Base-by-base conservation (phyloP, 2,113 vertebrate species). In the Rhombomys opimus region DNA sequence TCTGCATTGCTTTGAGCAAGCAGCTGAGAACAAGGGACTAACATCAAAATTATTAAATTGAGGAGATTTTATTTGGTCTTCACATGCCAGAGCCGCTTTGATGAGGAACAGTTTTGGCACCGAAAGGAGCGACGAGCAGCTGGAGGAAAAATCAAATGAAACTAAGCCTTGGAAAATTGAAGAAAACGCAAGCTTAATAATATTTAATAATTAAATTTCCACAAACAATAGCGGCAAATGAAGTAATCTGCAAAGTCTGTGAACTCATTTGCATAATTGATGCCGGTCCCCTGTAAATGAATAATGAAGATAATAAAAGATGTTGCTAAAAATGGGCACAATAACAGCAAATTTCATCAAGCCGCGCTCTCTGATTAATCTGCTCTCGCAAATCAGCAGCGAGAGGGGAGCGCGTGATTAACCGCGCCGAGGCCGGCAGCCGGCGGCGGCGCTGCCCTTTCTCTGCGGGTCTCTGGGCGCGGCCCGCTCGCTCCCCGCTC, bases 281-380 rank as follows among this genome's bases (percentile, higher is more conserved):
- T 99, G 99, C 99, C 98, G 98, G 99, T 99, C 99, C 98, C 99
- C 99, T 98, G 99, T 99, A 99, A 99, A 99, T 99, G 99, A 99
- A 99, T 99, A 99, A 99, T 99, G 99, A 99, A 99, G 99, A 99
- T 99, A 99, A 99, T 99, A 99, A 99, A 99, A 99, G 99, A 99
- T 99, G 99, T 99, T 99, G 99, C 99, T 99, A 99, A 99, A 99
- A 99, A 99, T 99, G 99, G 99, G 99, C 99, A 99, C 99, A 99
- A 99, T 99, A 99, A 99, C 99, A 99, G 99, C 99, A 99, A 99
- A 99, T 99, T 99, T 99, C 99, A 99, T 99, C 99, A 99, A 99
- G 99, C 99, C 99, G 98, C 97, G 98, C 98, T 98, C 99, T 99
- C 99, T 99, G 99, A 99, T 99, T 99, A 99, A 99, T 99, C 99